phyloP scores from a whole-genome alignment of 2,113 vertebrate species.

The Orthonyx spaldingii region DNA sequence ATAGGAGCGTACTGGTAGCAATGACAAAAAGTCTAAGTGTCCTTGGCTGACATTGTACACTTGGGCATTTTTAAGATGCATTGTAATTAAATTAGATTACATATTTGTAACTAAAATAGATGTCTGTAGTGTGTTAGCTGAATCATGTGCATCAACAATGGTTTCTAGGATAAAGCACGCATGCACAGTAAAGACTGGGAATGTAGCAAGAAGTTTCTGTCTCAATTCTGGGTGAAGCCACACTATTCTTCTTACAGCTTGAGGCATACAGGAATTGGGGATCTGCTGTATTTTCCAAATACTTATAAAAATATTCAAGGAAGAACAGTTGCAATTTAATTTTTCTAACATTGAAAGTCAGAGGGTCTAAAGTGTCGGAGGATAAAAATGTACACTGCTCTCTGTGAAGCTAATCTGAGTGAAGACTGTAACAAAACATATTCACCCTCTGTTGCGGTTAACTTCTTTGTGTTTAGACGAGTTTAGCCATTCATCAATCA shows the following conservation, averaged over 20 bases:
- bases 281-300: not conserved
- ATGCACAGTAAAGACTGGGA: not conserved
- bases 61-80: not conserved
- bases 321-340: not conserved
- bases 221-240: not conserved
- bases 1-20: not conserved
- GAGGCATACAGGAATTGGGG: not conserved
- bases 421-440: not conserved
- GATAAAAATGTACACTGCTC: not conserved
- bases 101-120: not conserved
- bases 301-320: not conserved
- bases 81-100: not conserved
- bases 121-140: not conserved
- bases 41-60: accelerated
- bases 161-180: not conserved
- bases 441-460: not conserved
- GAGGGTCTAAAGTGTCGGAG: not conserved
- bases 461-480: not conserved
- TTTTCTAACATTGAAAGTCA: not conserved
- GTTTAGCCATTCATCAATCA: not conserved
- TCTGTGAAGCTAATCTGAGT: not conserved
- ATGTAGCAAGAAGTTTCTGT: not conserved
- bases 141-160: not conserved
- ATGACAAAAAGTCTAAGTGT: not conserved
- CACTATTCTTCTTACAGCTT: not conserved